phyloP scores from a whole-genome alignment of 2,888 invertebrate genomes.

The Eupithecia exiguata region DNA sequence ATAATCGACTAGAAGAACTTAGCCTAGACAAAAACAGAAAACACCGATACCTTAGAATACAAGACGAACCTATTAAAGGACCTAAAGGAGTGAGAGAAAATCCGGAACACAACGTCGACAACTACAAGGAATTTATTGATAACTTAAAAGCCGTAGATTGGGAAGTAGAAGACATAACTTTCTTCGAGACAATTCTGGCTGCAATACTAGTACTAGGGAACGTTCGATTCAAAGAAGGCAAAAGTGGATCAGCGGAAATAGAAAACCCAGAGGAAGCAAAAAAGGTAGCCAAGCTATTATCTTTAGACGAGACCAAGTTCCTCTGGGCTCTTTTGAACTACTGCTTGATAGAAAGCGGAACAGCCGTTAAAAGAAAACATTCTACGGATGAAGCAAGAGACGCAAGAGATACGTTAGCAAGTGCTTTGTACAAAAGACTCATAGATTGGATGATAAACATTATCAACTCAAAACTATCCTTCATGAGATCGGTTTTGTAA shows the following conservation, averaged over 20 bases:
- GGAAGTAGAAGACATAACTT: constrained; percentile 87
- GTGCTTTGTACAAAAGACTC: constrained; percentile 91
- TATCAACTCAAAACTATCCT: constrained; percentile 92
- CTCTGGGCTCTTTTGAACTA: constrained; percentile 94
- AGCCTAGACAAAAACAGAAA: constrained; percentile 86
- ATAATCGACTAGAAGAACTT: constrained; percentile 87
- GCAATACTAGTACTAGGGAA: constrained; percentile 92
- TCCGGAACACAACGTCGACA: constrained; percentile 85
- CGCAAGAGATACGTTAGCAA: constrained; percentile 93
- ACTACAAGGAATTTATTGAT: constrained; percentile 86
- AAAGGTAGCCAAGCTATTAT: constrained; percentile 89
- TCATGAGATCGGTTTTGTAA: constrained; percentile 94
- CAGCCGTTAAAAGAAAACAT: constrained; percentile 87
- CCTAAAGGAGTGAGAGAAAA: constrained; percentile 86
- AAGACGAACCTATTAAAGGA: constrained; percentile 82
- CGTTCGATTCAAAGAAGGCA: constrained; percentile 88
- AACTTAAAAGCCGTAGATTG: constrained; percentile 88
- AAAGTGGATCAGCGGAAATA: constrained; percentile 87
- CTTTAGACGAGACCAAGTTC: constrained; percentile 92
- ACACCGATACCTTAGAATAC: constrained; percentile 89
- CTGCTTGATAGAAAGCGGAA: constrained; percentile 90
- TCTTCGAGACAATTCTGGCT: constrained; percentile 87
- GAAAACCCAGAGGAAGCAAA: constrained; percentile 88
- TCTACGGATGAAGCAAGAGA: constrained; percentile 91
- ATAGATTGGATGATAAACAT: constrained; percentile 95